Percentiles rank a stretch among this genome's conserved stretches.
These are phyloP conservation scores for Crocodylus rhombifer DNA, from an alignment of 2,797 vertebrate genomes.

Conservation along the genomic window DNA sequence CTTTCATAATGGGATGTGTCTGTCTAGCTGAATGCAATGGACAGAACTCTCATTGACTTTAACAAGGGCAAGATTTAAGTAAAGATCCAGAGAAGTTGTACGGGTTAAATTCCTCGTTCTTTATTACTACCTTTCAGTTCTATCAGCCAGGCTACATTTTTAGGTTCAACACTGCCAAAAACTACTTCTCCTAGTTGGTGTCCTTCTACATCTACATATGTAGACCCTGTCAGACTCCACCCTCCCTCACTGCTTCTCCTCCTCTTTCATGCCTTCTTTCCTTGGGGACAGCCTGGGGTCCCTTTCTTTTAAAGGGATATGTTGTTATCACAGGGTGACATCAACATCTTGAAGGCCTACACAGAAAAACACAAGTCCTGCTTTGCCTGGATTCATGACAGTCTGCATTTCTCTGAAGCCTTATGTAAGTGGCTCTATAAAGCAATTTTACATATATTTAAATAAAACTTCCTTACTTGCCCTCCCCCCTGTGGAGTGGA, in stretches of 20 bases:
- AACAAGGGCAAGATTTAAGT: not conserved
- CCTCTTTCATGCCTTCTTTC: not conserved
- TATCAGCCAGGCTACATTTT: not conserved
- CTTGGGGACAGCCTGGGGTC: not conserved
- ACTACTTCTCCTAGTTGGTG: not conserved
- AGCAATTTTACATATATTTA: not conserved
- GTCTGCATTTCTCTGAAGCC: not conserved
- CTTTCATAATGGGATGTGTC: not conserved
- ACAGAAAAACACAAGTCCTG: not conserved
- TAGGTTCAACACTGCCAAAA: not conserved
- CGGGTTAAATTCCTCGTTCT: not conserved
- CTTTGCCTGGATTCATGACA: not conserved
- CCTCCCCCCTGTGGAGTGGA: not conserved
- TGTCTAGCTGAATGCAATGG: not conserved
- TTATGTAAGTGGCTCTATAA: not conserved
- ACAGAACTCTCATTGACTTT: not conserved
- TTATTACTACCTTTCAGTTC: not conserved
- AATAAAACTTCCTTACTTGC: not conserved
- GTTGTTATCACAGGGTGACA: not conserved
- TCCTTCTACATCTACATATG: not conserved
- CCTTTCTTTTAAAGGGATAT: not conserved
- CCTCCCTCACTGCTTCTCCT: not conserved
- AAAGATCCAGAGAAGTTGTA: not conserved
- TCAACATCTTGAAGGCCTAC: not conserved
- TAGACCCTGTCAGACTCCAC: not conserved